Percentiles rank a stretch among this genome's conserved stretches.
These are phyloP conservation scores for Sipha maydis DNA, from an alignment of 2,888 invertebrate genomes.

Conservation along the genomic window DNA sequence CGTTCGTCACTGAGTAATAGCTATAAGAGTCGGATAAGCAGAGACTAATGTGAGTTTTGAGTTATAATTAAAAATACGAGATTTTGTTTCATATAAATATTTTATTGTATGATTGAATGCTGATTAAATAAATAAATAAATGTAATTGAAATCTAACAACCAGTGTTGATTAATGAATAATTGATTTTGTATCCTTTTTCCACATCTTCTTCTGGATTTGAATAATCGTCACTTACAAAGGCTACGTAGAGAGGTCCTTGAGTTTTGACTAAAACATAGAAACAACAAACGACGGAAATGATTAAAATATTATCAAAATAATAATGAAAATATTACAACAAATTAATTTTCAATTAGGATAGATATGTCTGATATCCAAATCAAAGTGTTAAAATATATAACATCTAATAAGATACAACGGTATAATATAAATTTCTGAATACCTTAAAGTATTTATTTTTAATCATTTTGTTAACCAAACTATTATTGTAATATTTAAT, in stretches of 20 bases:
- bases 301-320: too few relatives aligned
- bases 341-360: too few relatives aligned
- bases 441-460: too few relatives aligned
- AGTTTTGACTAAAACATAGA: conserved; percentile 42
- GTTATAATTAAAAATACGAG: not conserved
- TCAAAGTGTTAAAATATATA: too few relatives aligned
- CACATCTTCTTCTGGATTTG: conserved; percentile 24
- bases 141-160: conserved; percentile 22
- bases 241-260: conserved; percentile 32
- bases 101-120: not conserved
- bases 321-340: too few relatives aligned
- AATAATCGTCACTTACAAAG: conserved; percentile 42
- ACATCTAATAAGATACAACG: too few relatives aligned
- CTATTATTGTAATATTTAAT: too few relatives aligned
- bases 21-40: not conserved
- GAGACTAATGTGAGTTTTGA: not conserved
- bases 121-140: not conserved
- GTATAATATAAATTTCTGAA: too few relatives aligned
- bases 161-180: conserved; percentile 37
- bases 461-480: too few relatives aligned
- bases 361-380: too few relatives aligned
- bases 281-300: not conserved
- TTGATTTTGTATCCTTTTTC: conserved; percentile 51
- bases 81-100: not conserved
- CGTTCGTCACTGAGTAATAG: too few relatives aligned